phyloP scores from a whole-genome alignment of 1,140 invertebrate genomes.

The Zaprionus ghesquierei region DNA sequence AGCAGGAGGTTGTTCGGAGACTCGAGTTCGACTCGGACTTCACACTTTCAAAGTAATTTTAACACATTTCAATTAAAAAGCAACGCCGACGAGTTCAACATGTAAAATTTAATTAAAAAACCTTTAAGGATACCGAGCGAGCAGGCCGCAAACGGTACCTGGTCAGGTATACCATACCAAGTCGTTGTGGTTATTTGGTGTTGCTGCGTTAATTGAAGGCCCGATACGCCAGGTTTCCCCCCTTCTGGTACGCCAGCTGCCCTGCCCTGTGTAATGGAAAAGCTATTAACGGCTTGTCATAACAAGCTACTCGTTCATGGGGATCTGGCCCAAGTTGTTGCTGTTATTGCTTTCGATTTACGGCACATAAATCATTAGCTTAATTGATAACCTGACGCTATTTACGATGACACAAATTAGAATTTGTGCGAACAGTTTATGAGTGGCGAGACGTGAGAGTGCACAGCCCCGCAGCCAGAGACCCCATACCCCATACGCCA shows the following conservation, averaged over 20 bases:
- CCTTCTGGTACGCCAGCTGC: background rate
- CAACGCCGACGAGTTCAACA: conserved; percentile 33
- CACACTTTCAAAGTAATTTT: conserved; percentile 80
- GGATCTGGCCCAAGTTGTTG: conserved; percentile 20
- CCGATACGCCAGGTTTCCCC: background rate
- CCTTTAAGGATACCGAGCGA: conserved; percentile 64
- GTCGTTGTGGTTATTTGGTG: conserved; percentile 62
- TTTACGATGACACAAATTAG: conserved; percentile 80
- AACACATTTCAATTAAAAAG: conserved; percentile 79
- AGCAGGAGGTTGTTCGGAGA: background rate
- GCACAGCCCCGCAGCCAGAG: too few relatives aligned
- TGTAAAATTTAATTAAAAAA: conserved; percentile 80
- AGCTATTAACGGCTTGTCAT: conserved; percentile 75
- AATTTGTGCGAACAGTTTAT: conserved; percentile 75
- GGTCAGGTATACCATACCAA: conserved; percentile 35
- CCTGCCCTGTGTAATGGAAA: conserved; percentile 49
- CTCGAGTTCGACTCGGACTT: conserved; percentile 33
- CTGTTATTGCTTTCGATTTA: conserved; percentile 78
- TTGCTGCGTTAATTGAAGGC: conserved; percentile 73
- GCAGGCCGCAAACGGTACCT: conserved; percentile 30
- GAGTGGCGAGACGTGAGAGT: conserved; percentile 4
- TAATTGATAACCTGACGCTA: conserved; percentile 78
- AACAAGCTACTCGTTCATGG: conserved; percentile 49
- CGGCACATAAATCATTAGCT: conserved; percentile 75
- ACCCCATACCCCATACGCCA: background rate